Conservation (phyloP, 2,113 vertebrate genomes). For the Numenius arquata region DNA sequence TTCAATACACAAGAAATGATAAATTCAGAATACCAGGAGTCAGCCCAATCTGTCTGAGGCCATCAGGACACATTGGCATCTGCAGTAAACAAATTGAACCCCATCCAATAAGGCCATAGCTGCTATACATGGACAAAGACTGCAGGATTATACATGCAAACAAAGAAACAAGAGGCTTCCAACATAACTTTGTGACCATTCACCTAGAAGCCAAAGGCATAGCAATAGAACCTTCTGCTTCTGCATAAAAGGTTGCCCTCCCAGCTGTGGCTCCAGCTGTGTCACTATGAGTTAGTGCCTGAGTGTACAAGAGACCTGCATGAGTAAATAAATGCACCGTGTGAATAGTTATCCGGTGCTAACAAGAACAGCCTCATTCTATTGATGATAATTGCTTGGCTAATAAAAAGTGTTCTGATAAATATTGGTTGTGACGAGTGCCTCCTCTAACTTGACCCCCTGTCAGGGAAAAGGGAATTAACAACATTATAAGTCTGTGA, state of each 20-base stretch:
- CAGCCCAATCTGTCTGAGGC: neutral
- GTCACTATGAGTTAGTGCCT: neutral
- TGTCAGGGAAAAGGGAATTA: neutral
- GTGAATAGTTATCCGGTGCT: neutral
- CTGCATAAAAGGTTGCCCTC: neutral
- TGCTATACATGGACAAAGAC: neutral
- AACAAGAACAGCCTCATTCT: neutral
- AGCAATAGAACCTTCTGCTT: neutral
- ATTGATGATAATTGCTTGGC: neutral
- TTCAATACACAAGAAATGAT: neutral
- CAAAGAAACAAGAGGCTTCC: neutral
- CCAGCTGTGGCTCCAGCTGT: neutral
- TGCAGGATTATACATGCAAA: neutral
- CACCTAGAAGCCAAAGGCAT: neutral
- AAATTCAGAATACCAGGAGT: neutral
- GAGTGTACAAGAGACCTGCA: neutral
- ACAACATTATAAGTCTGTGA: neutral
- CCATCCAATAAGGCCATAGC: neutral
- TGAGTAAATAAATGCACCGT: neutral
- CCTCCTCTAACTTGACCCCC: neutral
- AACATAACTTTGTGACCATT: neutral
- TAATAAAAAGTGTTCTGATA: neutral
- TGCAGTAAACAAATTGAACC: neutral
- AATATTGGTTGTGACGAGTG: neutral
- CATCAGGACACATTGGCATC: neutral